phyloP scores from a whole-genome alignment of 2,797 vertebrate species.

The Cryptoprocta ferox region DNA sequence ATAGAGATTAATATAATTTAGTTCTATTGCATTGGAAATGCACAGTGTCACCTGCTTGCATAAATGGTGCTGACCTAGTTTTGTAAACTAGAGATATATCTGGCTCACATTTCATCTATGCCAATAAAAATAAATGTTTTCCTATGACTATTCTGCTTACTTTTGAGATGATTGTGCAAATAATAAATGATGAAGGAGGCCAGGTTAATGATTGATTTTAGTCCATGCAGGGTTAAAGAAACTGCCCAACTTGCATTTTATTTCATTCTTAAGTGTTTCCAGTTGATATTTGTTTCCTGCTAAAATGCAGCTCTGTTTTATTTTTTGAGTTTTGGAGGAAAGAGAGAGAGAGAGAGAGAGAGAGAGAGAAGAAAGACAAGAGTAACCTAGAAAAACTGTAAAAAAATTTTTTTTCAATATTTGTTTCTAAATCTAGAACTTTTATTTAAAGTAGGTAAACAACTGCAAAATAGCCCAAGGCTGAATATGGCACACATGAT shows the following conservation, averaged over 20 bases:
- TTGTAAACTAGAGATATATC: neutral
- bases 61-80: conserved; percentile 10
- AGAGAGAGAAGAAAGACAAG: neutral
- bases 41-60: neutral
- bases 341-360: neutral
- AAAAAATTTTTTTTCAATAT: neutral
- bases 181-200: neutral
- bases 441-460: neutral
- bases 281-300: neutral
- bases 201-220: neutral
- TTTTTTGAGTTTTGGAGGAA: neutral
- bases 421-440: conserved; percentile 34
- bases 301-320: conserved; percentile 36
- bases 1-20: neutral
- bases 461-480: neutral
- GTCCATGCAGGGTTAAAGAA: neutral
- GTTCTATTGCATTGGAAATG: neutral
- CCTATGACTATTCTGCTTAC: neutral
- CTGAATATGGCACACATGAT: neutral
- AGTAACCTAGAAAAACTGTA: neutral
- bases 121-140: neutral
- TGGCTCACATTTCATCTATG: neutral
- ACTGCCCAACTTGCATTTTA: neutral
- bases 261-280: conserved; percentile 6
- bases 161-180: neutral